These are phyloP conservation scores for Vulpes vulpes DNA, from an alignment of 2,113 vertebrate species.

Conservation along the genomic window DNA sequence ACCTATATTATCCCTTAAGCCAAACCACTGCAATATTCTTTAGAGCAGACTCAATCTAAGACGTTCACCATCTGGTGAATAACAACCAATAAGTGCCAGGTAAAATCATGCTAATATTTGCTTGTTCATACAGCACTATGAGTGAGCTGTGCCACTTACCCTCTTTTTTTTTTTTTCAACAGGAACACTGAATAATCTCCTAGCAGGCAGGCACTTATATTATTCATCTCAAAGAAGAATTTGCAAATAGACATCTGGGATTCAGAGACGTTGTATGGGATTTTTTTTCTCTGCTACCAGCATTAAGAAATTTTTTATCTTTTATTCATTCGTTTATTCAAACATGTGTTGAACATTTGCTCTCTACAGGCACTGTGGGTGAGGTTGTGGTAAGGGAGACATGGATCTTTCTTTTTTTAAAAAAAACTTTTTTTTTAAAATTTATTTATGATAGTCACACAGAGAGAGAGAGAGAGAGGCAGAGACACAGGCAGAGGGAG, in stretches of 20 bases:
- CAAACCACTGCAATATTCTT: neutral
- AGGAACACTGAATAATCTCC: neutral
- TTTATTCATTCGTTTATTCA: constrained; percentile 16
- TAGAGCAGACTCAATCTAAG: neutral
- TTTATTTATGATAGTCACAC: too few species aligned
- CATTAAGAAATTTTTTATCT: constrained; percentile 12
- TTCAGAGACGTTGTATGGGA: neutral
- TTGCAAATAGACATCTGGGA: constrained; percentile 41
- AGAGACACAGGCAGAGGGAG: too few species aligned
- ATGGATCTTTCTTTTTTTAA: neutral
- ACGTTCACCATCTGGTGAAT: constrained; percentile 33
- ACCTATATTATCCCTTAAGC: neutral
- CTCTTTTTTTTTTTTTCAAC: neutral
- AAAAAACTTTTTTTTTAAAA: too few species aligned
- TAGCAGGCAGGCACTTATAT: neutral
- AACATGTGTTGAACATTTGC: neutral
- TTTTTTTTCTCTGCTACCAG: neutral
- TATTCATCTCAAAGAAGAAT: neutral
- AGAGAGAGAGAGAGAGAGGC: too few species aligned
- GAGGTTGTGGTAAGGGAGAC: neutral
- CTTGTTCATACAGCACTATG: neutral
- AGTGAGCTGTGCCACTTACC: neutral
- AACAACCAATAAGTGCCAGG: neutral
- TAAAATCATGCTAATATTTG: constrained; percentile 48
- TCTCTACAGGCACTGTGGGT: neutral